Conservation (phyloP, 2,113 vertebrate species). For the Oryzias curvinotus region DNA sequence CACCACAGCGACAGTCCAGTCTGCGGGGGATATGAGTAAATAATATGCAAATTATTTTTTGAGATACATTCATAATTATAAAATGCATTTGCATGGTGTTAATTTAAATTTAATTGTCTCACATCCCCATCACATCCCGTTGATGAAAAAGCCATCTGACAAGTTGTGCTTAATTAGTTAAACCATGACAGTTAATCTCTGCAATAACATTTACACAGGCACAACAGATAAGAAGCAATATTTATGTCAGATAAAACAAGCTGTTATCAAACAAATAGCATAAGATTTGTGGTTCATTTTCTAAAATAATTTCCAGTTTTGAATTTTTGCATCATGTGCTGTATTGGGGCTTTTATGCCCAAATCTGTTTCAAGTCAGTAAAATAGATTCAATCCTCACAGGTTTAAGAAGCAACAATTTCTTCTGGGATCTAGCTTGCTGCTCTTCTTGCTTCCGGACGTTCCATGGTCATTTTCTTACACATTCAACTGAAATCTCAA, state of each 20-base stretch:
- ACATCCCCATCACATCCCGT: slow-evolving; percentile 23
- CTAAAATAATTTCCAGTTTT: no score
- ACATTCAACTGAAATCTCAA: slow-evolving; percentile 27
- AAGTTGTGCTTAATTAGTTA: slow-evolving; percentile 55
- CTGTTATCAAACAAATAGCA: slow-evolving; percentile 37
- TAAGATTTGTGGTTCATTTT: slow-evolving; percentile 38
- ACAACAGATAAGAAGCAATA: slow-evolving; percentile 46
- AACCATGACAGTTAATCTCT: slow-evolving; percentile 52
- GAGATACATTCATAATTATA: slow-evolving; percentile 45
- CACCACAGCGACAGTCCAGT: slow-evolving; percentile 17
- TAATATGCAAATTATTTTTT: slow-evolving; percentile 43
- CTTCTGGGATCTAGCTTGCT: background rate
- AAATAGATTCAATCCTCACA: no score
- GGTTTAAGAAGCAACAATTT: no score
- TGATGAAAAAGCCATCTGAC: slow-evolving; percentile 56
- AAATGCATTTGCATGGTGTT: slow-evolving; percentile 58
- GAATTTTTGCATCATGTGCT: no score
- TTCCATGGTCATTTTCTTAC: slow-evolving; percentile 36
- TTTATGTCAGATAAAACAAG: slow-evolving; percentile 47
- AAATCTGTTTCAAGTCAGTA: no score
- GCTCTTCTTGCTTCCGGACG: slow-evolving; percentile 18
- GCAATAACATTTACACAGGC: slow-evolving; percentile 49
- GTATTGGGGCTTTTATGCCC: no score
- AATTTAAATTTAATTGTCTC: slow-evolving; percentile 57
- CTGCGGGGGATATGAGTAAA: slow-evolving; percentile 50